Percentiles rank a stretch among this genome's conserved stretches.
Evolutionary conservation across 2,888 invertebrate genomes (phyloP).

Genomic region (Asteroscopus sphinx): DNA sequence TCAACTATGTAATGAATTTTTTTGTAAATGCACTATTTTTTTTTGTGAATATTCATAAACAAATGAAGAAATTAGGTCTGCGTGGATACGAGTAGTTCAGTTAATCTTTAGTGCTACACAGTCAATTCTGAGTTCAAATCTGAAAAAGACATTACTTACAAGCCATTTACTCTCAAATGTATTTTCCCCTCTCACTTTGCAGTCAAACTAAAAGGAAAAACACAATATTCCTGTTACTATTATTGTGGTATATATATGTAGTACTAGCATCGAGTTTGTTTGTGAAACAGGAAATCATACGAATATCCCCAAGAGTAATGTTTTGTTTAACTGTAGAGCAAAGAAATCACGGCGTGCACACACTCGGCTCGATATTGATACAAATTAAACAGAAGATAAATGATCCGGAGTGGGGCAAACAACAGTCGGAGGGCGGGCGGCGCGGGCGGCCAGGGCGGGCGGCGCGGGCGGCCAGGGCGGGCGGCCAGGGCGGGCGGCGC

Average conservation of each 20-base stretch:
- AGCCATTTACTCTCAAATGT: neutral
- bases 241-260: neutral
- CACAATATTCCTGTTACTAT: slow-evolving; percentile 4
- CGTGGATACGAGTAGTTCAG: too few species aligned
- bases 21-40: too few species aligned
- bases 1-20: too few species aligned
- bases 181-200: neutral
- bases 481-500: too few species aligned
- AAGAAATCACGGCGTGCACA: slow-evolving; percentile 13
- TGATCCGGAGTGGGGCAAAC: slow-evolving; percentile 25
- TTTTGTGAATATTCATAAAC: too few species aligned
- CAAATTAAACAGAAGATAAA: slow-evolving; percentile 41
- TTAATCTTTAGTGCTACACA: too few species aligned
- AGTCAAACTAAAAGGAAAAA: neutral
- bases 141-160: too few species aligned
- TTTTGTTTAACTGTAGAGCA: slow-evolving; percentile 13
- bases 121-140: too few species aligned
- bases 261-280: slow-evolving; percentile 1
- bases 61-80: too few species aligned
- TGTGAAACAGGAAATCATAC: slow-evolving; percentile 6
- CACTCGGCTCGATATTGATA: slow-evolving; percentile 23
- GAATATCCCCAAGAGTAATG: neutral
- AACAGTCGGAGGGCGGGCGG: slow-evolving; percentile 26
- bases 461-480: too few species aligned
- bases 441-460: too few species aligned